phyloP scores from a whole-genome alignment of 2,888 invertebrate species.

The Drosophila mercatorum region DNA sequence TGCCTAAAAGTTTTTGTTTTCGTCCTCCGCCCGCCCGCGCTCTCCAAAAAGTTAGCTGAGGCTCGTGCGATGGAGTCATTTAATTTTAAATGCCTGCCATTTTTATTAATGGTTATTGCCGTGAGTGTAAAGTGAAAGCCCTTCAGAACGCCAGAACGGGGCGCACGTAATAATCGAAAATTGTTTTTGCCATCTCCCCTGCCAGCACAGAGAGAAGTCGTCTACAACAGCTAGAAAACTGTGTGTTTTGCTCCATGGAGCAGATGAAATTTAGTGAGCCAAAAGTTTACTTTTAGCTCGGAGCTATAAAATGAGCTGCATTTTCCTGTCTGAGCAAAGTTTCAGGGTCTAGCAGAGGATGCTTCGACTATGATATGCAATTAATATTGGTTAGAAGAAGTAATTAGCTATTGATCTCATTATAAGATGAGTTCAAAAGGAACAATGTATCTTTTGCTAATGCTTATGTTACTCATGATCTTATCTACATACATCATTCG shows the following conservation, averaged over 20 bases:
- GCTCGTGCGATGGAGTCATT: constrained; percentile 63
- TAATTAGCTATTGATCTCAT: background rate
- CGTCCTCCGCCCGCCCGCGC: constrained; percentile 4
- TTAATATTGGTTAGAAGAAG: background rate
- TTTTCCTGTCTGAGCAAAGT: constrained; percentile 1
- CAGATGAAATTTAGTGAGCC: constrained; percentile 48
- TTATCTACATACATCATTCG: no score
- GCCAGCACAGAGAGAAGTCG: background rate
- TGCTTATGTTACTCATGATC: no score
- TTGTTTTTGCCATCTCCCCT: constrained; percentile 65
- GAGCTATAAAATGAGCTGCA: constrained; percentile 5
- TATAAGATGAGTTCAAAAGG: background rate
- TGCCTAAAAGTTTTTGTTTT: constrained; percentile 68
- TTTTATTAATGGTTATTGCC: constrained; percentile 77
- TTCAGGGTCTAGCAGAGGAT: background rate
- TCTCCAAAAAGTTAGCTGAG: constrained; percentile 13
- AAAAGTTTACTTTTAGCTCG: constrained; percentile 20
- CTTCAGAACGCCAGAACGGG: constrained; percentile 5
- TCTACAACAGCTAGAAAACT: constrained; percentile 1
- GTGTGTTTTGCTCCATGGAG: constrained; percentile 40
- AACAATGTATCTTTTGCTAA: no score
- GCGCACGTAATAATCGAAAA: constrained; percentile 68
- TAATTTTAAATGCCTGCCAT: constrained; percentile 77
- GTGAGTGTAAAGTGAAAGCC: constrained; percentile 57
- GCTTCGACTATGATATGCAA: background rate